Conservation (phyloP, 2,113 vertebrate genomes). For the Bombycilla garrulus region DNA sequence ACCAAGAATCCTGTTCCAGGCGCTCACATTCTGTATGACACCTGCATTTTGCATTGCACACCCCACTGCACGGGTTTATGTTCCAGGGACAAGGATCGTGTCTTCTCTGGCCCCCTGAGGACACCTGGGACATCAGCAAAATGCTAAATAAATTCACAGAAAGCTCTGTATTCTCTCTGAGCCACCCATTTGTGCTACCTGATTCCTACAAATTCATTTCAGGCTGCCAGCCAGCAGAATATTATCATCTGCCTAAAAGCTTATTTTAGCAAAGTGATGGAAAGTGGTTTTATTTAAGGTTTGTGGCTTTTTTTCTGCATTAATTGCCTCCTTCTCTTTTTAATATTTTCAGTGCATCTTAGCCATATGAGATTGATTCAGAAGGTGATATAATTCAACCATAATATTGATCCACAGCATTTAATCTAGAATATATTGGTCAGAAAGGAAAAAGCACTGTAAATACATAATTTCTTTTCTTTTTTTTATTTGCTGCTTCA, state of each 20-base stretch:
- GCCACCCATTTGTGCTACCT: neutral
- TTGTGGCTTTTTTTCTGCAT: neutral
- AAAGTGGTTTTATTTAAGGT: conserved; percentile 23
- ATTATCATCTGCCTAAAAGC: conserved; percentile 13
- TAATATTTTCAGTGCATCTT: neutral
- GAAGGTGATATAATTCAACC: neutral
- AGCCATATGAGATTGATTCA: neutral
- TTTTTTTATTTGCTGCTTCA: neutral
- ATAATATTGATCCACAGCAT: neutral
- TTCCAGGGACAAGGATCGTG: accelerated
- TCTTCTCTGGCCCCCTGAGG: neutral
- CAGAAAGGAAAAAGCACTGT: neutral
- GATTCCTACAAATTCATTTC: neutral
- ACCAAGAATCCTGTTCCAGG: neutral
- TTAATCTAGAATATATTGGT: neutral
- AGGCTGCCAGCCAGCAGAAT: neutral
- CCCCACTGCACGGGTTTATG: neutral
- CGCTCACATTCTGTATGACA: neutral
- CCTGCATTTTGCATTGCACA: neutral
- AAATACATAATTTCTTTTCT: neutral
- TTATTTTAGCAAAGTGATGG: conserved; percentile 6
- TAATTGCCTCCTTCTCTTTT: neutral
- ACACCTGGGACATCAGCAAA: neutral
- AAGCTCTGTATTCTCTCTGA: neutral
- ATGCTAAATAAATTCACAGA: neutral